Evolutionary conservation across 2,888 invertebrate species (phyloP).

Genomic region (Andrena haemorrhoa): DNA sequence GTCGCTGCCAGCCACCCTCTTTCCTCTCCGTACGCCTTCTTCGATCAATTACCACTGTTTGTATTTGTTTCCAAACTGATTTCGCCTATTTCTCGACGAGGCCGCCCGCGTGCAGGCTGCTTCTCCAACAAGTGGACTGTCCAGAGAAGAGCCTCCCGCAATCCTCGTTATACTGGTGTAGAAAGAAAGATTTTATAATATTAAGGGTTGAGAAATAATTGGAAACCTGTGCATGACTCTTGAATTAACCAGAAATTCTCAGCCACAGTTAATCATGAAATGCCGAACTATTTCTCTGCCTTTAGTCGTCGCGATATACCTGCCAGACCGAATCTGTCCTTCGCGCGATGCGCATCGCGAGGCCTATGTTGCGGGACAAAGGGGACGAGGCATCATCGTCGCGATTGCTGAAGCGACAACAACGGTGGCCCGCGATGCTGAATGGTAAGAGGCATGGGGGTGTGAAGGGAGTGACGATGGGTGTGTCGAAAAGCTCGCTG

Average conservation of each 20-base stretch:
- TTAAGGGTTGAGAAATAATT: no score
- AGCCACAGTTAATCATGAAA: no score
- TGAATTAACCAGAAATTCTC: no score
- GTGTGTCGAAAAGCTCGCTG: constrained; percentile 79
- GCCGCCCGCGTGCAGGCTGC: no score
- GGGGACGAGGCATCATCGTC: constrained; percentile 62
- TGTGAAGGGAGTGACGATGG: constrained; percentile 41
- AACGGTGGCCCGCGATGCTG: constrained; percentile 64
- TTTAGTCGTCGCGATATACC: no score
- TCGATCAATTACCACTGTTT: constrained; percentile 50
- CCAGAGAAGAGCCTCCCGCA: not conserved
- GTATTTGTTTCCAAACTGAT: constrained; percentile 25
- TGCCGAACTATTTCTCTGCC: not conserved
- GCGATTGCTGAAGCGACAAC: constrained; percentile 76
- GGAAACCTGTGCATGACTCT: no score
- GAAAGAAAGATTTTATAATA: no score
- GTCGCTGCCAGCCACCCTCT: constrained; percentile 15
- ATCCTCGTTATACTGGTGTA: not conserved
- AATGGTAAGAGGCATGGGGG: constrained; percentile 60
- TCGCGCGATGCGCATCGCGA: constrained; percentile 10
- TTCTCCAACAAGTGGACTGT: not conserved
- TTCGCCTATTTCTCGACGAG: not conserved
- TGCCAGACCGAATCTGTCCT: constrained; percentile 16
- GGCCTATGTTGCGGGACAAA: constrained; percentile 61
- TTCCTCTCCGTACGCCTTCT: constrained; percentile 31